phyloP scores from a whole-genome alignment of 2,888 invertebrate species.

The Amorpha juglandis region DNA sequence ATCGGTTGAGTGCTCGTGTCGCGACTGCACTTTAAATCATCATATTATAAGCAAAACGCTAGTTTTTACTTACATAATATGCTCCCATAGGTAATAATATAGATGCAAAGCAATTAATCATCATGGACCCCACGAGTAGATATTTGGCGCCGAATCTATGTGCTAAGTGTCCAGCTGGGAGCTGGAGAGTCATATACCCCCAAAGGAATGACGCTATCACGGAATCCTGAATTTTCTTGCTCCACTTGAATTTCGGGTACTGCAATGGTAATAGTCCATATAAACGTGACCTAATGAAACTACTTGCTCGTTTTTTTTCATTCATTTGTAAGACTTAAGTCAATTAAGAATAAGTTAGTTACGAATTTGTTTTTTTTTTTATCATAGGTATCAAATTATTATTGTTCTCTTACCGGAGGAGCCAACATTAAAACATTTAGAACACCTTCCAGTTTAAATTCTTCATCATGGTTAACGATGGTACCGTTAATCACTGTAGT shows the following conservation, averaged over 20 bases:
- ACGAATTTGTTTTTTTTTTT: too few species aligned
- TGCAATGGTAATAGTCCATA: slow-evolving; percentile 40
- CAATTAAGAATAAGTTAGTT: too few species aligned
- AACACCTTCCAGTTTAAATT: slow-evolving; percentile 44
- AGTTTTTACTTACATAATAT: slow-evolving; percentile 78
- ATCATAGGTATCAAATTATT: too few species aligned
- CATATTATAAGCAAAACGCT: too few species aligned
- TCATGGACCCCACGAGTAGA: slow-evolving; percentile 82
- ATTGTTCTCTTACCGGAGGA: slow-evolving; percentile 47
- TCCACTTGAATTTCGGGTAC: slow-evolving; percentile 83
- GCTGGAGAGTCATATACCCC: slow-evolving; percentile 88
- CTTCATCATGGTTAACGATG: slow-evolving; percentile 24
- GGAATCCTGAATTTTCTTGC: slow-evolving; percentile 72
- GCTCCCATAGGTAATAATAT: slow-evolving; percentile 88
- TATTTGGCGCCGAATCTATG: slow-evolving; percentile 88
- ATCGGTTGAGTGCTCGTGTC: too few species aligned
- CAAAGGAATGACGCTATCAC: slow-evolving; percentile 84
- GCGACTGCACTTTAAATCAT: too few species aligned
- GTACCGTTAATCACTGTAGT: neutral
- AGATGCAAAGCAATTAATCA: slow-evolving; percentile 86
- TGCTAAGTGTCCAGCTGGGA: slow-evolving; percentile 89
- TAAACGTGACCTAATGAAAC: too few species aligned
- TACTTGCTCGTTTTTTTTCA: too few species aligned
- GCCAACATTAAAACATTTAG: slow-evolving; percentile 54
- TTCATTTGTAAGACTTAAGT: too few species aligned